Evolutionary conservation across 2,888 invertebrate species (phyloP).

Genomic region (Dugesia japonica): DNA sequence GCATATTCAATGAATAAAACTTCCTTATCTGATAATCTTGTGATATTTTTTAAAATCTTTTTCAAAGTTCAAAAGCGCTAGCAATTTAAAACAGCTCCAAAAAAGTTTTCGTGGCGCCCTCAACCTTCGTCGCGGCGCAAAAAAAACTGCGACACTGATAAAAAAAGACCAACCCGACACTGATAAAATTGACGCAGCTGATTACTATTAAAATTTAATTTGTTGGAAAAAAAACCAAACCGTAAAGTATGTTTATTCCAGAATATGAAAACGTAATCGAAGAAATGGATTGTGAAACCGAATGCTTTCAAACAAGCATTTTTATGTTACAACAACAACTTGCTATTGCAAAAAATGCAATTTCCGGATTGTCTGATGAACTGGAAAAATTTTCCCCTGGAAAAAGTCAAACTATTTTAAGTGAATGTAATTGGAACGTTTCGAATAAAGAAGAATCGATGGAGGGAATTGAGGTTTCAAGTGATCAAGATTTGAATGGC

Average conservation of each 20-base stretch:
- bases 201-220: no score
- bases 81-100: no score
- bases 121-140: no score
- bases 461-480: background rate
- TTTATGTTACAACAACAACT: constrained; percentile 79
- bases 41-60: no score
- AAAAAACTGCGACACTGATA: no score
- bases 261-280: constrained; percentile 84
- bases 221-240: no score
- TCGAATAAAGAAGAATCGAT: background rate
- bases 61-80: no score
- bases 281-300: constrained; percentile 86
- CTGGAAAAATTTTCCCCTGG: background rate
- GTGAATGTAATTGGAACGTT: background rate
- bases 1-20: no score
- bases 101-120: no score
- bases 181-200: no score
- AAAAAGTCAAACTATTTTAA: background rate
- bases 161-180: no score
- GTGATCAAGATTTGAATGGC: background rate
- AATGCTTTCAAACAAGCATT: constrained; percentile 94
- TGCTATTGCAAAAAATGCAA: background rate
- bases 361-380: background rate
- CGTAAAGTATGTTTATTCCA: constrained; percentile 46
- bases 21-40: no score